Base-by-base conservation (phyloP, 2,113 vertebrate species). In the Ornithorhynchus anatinus region DNA sequence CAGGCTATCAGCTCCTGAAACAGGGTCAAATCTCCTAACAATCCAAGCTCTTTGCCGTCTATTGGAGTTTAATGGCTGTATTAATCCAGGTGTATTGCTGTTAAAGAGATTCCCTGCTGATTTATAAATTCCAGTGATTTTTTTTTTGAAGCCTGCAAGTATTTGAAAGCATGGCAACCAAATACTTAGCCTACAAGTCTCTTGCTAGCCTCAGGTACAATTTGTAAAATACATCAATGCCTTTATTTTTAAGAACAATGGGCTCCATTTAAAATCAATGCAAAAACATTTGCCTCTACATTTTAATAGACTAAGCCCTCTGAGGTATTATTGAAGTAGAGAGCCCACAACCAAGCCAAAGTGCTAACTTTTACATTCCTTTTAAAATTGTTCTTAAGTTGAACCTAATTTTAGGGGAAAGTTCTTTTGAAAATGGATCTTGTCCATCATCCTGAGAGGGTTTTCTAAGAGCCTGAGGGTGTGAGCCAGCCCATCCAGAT, bases 11-110 rank as follows among this genome's bases (percentile, higher is more conserved):
- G 25, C 47, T 29, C 25, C 16, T 14, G 47, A 50, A 50, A 50
- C 15, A 50, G 31, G 47, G 19, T 29, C 47, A 8, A 36, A 7
- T 3, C 8, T 29, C 29, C 29, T 63, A 33, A 79, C 74, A 69
- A 81, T 74, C 56, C 44, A 32, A 43, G 57, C 80, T 59, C 74
- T 39, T 77, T 51, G 25, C 70, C 65, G 68, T 75, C 25, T 16
- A 63, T 65, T 62, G 67, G 5, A 72, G 44, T 36, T 67, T 76
- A 54, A 82, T 80, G 77, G 37, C 81, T 69, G 65, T 69, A 75
- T 65, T 77, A 79, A 88, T 66, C 80, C 82, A 47, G 44, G 5
- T 63, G 62, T 69, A 75, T 72, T 80, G 73, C 59, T 52, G 19
- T 74, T 74, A 37, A 59, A 69, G 79, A 69, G 73, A 74, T 42